Base-by-base conservation (phyloP, 2,888 invertebrate species). In the Caenorhabditis becei region DNA sequence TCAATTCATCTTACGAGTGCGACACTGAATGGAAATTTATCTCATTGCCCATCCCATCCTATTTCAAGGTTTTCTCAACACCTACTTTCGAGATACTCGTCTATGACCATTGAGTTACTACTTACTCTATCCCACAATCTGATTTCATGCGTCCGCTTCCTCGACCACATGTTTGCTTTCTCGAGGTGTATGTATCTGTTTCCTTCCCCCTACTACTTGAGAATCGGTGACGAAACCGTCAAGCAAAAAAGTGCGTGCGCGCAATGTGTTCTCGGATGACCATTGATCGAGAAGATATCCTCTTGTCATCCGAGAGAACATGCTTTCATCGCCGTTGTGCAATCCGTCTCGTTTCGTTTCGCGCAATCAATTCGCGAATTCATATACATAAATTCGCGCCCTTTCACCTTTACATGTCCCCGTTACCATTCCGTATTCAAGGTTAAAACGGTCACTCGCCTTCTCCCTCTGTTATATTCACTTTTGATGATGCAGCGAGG, bases 161-260 rank as follows among this genome's bases (percentile, higher is more conserved):
- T 11, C n/a, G 54, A 70, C 71, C 35, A 71, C n/a, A 44, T 74
- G 65, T 74, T 74, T 74, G 65, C 51, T 47, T 74, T 74, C 65
- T 54, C 70, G 49, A 35, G 26, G 56, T 47, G 28, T 51, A 26
- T 56, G 47, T 71, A 74, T 74, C 65, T 74, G 65, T 74, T 65
- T 74, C 74, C 47, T 49, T 44, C 32, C 18, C 56, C 20, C 37
- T 62, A 24, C 14, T 65, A 74, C 74, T 74, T 74, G 74, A 74
- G 74, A 41, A 59, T 74, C 65, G 65, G 51, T 74, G 74, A 74
- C 74, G 74, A 74, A 74, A 74, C 65, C 58, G 74, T 74, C 58
- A 74, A 74, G 41, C 41, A 74, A 74, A 74, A 72, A 47, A 47
- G 65, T 65, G 65, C 74, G 65, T n/a, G 63, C 62, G 63, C 47